A percentile compares a stretch with the other conserved stretches of the same genome.
These are phyloP conservation scores for Antheraea pernyi DNA, from an alignment of 1,140 invertebrate genomes.

Conservation along the genomic window DNA sequence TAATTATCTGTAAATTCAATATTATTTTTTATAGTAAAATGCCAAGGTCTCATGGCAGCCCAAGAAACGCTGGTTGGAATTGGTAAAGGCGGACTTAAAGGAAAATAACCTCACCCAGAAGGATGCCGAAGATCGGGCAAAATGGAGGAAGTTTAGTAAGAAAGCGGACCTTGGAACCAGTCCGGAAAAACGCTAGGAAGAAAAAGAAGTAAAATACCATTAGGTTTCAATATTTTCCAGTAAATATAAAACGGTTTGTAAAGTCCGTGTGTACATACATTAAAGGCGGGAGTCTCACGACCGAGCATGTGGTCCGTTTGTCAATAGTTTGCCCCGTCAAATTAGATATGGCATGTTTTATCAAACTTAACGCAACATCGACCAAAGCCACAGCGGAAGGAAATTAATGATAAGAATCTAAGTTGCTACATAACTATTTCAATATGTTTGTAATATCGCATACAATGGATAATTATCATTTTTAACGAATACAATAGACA, in stretches of 20 bases:
- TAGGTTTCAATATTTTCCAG: neutral
- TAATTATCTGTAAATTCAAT: no score
- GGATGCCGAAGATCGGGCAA: no score
- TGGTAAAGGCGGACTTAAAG: no score
- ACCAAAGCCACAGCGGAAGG: constrained; percentile 10
- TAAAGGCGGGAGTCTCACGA: neutral
- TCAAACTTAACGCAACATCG: constrained; percentile 10
- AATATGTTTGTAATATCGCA: constrained; percentile 6
- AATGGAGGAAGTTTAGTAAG: no score
- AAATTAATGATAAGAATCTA: constrained; percentile 12
- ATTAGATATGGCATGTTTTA: constrained; percentile 11
- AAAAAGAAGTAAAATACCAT: neutral
- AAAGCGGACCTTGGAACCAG: no score
- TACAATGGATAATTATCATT: constrained; percentile 12
- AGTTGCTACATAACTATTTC: neutral
- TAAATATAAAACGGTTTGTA: neutral
- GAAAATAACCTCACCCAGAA: no score
- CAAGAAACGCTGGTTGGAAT: no score
- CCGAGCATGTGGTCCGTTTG: neutral
- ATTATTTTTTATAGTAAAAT: no score
- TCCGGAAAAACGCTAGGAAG: no score
- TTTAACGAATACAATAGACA: constrained; percentile 8
- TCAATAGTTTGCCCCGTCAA: neutral
- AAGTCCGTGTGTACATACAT: neutral
- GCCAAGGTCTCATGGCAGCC: no score